Conservation (phyloP, 2,113 vertebrate genomes). For the Rana temporaria region DNA sequence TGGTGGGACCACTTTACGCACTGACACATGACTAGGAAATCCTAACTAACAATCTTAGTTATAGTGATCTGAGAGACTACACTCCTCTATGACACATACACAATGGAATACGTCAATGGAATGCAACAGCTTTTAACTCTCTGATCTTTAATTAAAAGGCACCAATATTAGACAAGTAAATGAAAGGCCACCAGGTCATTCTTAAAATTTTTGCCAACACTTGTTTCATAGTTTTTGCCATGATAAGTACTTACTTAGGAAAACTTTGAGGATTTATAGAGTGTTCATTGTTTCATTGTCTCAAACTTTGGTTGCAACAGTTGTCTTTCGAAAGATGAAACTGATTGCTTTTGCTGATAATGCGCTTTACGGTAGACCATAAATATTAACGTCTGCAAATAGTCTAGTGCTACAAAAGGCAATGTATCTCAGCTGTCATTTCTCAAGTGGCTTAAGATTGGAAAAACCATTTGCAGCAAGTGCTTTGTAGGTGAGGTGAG, state of each 20-base stretch:
- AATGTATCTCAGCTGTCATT: slow-evolving; percentile 13
- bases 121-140: background rate
- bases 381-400: background rate
- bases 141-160: slow-evolving; percentile 6
- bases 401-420: background rate
- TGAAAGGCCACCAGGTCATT: background rate
- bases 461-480: slow-evolving; percentile 24
- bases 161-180: background rate
- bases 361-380: background rate
- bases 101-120: background rate
- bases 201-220: background rate
- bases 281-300: background rate
- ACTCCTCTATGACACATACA: background rate
- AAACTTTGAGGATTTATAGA: background rate
- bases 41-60: no score
- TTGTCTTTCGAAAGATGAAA: background rate
- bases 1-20: no score
- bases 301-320: background rate
- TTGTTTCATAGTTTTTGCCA: background rate
- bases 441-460: slow-evolving; percentile 2
- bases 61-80: background rate
- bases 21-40: no score
- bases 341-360: slow-evolving; percentile 22
- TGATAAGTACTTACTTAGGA: background rate
- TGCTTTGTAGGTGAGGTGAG: background rate